Evolutionary conservation across 1,140 invertebrate genomes (phyloP).

Genomic region (Notospermus geniculatus): DNA sequence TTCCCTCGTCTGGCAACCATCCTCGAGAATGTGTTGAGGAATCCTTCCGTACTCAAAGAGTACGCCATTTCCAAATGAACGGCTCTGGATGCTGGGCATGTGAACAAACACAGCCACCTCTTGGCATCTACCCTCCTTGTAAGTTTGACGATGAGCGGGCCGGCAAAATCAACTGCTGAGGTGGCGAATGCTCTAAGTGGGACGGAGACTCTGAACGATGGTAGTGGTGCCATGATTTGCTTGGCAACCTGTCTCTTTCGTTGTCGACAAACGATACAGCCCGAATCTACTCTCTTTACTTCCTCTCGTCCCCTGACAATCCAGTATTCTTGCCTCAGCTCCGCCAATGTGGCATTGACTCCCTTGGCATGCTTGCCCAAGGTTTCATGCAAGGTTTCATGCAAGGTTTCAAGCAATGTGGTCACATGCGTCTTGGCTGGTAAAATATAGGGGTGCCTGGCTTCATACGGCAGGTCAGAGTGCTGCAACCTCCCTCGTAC

Average conservation of each 20-base stretch:
- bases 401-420: not conserved
- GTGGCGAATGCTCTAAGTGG: not conserved
- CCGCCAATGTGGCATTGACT: not conserved
- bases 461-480: not conserved
- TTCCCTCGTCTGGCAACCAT: conserved; percentile 9
- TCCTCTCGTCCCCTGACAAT: not conserved
- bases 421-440: not conserved
- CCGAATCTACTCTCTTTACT: not conserved
- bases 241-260: not conserved
- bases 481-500: not conserved
- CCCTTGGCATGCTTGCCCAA: not conserved
- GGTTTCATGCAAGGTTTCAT: not conserved
- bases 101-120: too few species aligned
- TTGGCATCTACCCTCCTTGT: conserved; percentile 10
- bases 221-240: too few species aligned
- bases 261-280: conserved; percentile 2
- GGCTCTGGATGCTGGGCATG: conserved; percentile 14
- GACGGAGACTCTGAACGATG: not conserved
- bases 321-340: conserved; percentile 4
- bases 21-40: too few species aligned
- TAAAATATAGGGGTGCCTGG: conserved; percentile 4
- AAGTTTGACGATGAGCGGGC: conserved; percentile 14
- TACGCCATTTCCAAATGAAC: too few species aligned
- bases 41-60: conserved; percentile 11
- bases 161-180: conserved; percentile 13